Conservation (phyloP, 2,113 vertebrate genomes). For the Hystrix cristata region DNA sequence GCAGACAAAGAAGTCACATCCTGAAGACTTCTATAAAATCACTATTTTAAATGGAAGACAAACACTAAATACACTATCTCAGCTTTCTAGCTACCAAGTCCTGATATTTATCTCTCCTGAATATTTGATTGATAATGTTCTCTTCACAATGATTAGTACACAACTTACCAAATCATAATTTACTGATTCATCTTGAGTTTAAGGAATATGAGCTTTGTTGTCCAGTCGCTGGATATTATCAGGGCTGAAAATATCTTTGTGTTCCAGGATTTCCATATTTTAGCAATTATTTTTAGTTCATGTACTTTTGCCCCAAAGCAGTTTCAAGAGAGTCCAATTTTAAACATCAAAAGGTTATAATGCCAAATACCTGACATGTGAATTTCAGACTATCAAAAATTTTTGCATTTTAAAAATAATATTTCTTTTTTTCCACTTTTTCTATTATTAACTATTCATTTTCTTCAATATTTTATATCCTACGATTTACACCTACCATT, state of each 20-base stretch:
- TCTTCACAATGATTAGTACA: neutral
- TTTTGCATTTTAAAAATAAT: slow-evolving; percentile 55
- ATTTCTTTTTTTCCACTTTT: neutral
- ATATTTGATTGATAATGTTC: neutral
- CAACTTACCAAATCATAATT: slow-evolving; percentile 32
- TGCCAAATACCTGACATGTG: slow-evolving; percentile 37
- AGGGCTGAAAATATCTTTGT: neutral
- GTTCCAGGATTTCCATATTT: slow-evolving; percentile 59
- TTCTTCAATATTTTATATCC: neutral
- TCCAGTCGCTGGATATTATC: neutral
- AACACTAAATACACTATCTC: neutral
- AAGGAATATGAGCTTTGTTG: neutral
- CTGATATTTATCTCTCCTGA: neutral
- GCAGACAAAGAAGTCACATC: neutral
- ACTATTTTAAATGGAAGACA: neutral
- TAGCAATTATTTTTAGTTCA: slow-evolving; percentile 54
- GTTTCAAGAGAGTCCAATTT: slow-evolving; percentile 47
- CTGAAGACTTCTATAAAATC: neutral
- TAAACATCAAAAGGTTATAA: slow-evolving; percentile 64
- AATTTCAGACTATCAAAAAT: neutral
- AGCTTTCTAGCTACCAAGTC: neutral
- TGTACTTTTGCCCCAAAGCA: slow-evolving; percentile 37
- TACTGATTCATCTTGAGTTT: slow-evolving; percentile 5
- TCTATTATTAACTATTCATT: neutral
- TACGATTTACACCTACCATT: neutral